These are phyloP conservation scores for Stegastes partitus DNA, from an alignment of 2,113 vertebrate species.

Conservation along the genomic window DNA sequence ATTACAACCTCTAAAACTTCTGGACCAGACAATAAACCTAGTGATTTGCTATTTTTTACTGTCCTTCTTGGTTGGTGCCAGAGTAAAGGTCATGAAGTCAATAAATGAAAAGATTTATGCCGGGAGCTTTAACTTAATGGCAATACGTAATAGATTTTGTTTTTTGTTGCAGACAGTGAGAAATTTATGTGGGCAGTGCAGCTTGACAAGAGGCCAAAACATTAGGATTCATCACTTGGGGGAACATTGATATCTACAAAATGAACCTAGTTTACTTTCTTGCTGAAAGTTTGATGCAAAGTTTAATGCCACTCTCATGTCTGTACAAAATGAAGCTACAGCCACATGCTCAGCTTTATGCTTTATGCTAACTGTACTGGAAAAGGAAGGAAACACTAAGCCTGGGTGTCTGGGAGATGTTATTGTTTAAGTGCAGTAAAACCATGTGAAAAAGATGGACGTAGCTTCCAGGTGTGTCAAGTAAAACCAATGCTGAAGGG, in stretches of 20 bases:
- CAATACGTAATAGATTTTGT: neutral
- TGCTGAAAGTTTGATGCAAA: neutral
- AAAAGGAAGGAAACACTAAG: no score
- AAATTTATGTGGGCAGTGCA: neutral
- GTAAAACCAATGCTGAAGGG: no score
- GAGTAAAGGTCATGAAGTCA: neutral
- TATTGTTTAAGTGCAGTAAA: no score
- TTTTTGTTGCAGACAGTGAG: neutral
- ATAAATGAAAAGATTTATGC: constrained; percentile 7
- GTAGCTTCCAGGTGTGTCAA: no score
- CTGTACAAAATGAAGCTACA: neutral
- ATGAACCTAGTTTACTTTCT: neutral
- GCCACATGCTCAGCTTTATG: neutral
- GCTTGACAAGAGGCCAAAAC: neutral
- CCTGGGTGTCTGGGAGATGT: no score
- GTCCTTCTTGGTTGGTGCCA: neutral
- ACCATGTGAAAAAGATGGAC: no score
- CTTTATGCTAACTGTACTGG: no score
- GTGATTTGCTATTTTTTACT: constrained; percentile 13
- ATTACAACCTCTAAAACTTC: constrained; percentile 21
- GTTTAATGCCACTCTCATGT: neutral
- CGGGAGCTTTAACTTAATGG: neutral
- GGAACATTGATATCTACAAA: neutral
- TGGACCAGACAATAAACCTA: neutral
- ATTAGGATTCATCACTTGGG: neutral